Evolutionary conservation across 2,797 vertebrate species (phyloP).

Genomic region (Pseudotriccus pelzelni): DNA sequence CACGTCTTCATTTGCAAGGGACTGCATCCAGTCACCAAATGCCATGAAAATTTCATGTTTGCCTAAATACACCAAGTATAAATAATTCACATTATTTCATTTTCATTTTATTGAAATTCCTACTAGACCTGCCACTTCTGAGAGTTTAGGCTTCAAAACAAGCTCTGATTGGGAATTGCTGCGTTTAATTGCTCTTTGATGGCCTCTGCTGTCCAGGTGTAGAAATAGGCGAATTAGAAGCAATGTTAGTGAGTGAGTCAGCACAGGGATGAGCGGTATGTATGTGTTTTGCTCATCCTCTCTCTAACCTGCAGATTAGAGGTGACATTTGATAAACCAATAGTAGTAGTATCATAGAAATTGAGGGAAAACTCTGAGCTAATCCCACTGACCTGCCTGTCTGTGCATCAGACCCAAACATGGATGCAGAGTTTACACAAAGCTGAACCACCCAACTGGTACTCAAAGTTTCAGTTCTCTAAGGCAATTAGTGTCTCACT

Average conservation of each 20-base stretch:
- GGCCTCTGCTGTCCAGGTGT: not conserved
- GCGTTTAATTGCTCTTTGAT: slow-evolving; percentile 13
- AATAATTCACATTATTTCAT: not conserved
- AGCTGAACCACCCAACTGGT: not conserved
- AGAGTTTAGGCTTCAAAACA: not conserved
- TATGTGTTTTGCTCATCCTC: not conserved
- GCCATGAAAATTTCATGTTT: not conserved
- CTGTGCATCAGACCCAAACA: not conserved
- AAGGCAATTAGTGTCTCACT: not conserved
- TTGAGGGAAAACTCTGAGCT: not conserved
- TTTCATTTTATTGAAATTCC: not conserved
- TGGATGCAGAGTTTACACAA: not conserved
- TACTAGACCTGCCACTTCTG: not conserved
- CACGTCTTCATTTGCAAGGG: not conserved
- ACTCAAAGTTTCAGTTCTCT: not conserved
- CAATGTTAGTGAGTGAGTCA: not conserved
- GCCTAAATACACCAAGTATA: not conserved
- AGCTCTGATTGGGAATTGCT: not conserved
- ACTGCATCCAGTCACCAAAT: not conserved
- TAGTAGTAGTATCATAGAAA: not conserved
- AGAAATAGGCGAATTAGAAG: not conserved
- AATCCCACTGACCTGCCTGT: not conserved
- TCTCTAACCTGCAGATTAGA: not conserved
- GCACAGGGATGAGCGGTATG: rapidly evolving
- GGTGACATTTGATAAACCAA: not conserved